Conservation (phyloP, 2,797 vertebrate species). For the Ceyx erithaca region DNA sequence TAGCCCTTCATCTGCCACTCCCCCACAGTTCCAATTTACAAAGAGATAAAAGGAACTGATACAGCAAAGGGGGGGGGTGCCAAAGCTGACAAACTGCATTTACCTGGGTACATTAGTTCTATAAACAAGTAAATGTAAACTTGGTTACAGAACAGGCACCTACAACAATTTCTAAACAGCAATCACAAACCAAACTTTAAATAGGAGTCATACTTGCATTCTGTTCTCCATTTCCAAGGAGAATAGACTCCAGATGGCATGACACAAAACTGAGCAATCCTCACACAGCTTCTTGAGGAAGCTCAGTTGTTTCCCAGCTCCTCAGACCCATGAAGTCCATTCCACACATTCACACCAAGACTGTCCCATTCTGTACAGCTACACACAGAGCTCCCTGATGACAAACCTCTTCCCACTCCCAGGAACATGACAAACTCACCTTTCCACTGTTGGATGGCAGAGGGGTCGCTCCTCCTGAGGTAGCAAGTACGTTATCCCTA, state of each 20-base stretch:
- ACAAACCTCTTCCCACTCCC: not conserved
- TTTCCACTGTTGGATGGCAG: conserved; percentile 95
- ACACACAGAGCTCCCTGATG: rapidly evolving
- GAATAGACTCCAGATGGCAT: not conserved
- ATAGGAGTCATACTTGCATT: not conserved
- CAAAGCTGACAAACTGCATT: not conserved
- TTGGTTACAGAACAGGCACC: not conserved
- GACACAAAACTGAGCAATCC: not conserved
- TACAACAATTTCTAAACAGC: not conserved
- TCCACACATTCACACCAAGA: not conserved
- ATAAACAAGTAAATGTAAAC: not conserved
- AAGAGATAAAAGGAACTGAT: not conserved
- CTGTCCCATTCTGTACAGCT: not conserved
- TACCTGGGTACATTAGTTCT: not conserved
- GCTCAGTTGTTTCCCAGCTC: not conserved
- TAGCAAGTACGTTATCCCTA: conserved; percentile 96
- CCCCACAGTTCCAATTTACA: not conserved
- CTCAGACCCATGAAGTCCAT: not conserved
- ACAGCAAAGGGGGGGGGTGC: not conserved
- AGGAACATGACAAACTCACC: conserved; percentile 75
- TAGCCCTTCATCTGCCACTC: not conserved
- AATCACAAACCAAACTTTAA: not conserved
- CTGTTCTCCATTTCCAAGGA: not conserved
- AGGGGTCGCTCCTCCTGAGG: conserved; percentile 96
- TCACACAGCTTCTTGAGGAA: not conserved